Percentiles rank a stretch among this genome's conserved stretches.
These are phyloP conservation scores for Automeris io DNA, from an alignment of 2,888 invertebrate genomes.

Conservation along the genomic window DNA sequence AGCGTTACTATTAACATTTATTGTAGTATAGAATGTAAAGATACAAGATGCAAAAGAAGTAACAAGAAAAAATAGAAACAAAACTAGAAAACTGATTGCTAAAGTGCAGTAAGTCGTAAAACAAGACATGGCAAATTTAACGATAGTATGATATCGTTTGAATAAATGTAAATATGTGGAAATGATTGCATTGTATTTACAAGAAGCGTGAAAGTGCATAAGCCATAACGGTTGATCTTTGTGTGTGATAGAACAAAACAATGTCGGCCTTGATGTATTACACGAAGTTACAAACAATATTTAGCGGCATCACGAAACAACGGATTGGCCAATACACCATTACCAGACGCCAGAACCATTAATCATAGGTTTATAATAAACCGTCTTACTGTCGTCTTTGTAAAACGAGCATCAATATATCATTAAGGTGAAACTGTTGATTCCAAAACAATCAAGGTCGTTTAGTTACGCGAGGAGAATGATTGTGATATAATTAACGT, in stretches of 20 bases:
- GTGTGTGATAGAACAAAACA: constrained; percentile 51
- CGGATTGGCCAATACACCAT: constrained; percentile 33
- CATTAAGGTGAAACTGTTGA: constrained; percentile 20
- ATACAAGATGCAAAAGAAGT: too few species aligned
- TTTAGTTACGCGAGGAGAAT: constrained; percentile 19
- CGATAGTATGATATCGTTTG: constrained; percentile 6
- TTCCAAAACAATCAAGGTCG: constrained; percentile 19
- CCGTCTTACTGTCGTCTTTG: constrained; percentile 31
- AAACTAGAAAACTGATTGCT: background rate
- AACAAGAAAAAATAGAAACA: too few species aligned
- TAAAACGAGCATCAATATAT: constrained; percentile 23
- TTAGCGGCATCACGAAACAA: constrained; percentile 33
- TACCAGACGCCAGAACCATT: constrained; percentile 32
- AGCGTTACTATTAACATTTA: too few species aligned
- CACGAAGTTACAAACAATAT: constrained; percentile 36
- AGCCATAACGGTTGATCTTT: constrained; percentile 26
- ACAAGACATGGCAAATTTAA: constrained; percentile 5
- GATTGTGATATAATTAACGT: constrained; percentile 10
- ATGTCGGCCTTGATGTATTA: constrained; percentile 47
- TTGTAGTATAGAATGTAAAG: too few species aligned
- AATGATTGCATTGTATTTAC: constrained; percentile 14
- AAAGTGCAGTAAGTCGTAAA: background rate
- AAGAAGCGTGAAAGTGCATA: constrained; percentile 27
- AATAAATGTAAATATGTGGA: constrained; percentile 8
- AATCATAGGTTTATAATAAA: constrained; percentile 40